These are phyloP conservation scores for Dicranocentrus wangi DNA, from an alignment of 2,888 invertebrate genomes.

Conservation along the genomic window DNA sequence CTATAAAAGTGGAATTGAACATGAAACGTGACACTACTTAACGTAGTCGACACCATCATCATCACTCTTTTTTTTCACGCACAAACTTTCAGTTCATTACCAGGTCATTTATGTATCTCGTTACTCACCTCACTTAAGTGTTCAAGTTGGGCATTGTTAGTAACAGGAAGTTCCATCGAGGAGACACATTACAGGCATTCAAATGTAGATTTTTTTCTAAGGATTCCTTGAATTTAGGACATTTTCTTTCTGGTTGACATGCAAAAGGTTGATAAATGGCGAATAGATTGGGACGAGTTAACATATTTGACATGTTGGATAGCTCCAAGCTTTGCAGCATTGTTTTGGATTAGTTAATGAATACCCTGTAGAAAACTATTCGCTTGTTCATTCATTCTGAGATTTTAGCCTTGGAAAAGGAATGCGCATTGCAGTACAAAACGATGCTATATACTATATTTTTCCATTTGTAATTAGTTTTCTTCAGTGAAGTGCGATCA, in stretches of 20 bases:
- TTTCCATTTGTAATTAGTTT: too few species aligned
- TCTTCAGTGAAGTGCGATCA: too few species aligned
- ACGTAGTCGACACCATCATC: too few species aligned
- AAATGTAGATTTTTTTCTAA: not conserved
- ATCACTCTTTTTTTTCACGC: too few species aligned
- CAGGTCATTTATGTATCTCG: not conserved
- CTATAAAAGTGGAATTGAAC: too few species aligned
- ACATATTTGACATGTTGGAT: constrained; percentile 1
- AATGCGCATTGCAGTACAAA: not conserved
- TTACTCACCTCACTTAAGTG: not conserved
- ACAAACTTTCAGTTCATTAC: not conserved
- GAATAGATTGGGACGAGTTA: not conserved
- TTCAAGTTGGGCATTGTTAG: not conserved
- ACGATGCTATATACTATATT: too few species aligned
- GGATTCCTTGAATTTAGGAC: constrained; percentile 2
- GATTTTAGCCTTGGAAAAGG: constrained; percentile 1
- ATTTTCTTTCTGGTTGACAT: constrained; percentile 9
- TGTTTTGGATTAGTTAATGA: constrained; percentile 29
- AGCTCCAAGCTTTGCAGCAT: constrained; percentile 8
- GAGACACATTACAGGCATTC: too few species aligned
- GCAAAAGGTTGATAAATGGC: not conserved
- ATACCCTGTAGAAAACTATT: not conserved
- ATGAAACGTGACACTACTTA: too few species aligned
- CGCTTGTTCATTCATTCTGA: constrained; percentile 1
- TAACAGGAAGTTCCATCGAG: not conserved